Percentiles rank a stretch among this genome's conserved stretches.
Evolutionary conservation across 2,888 invertebrate species (phyloP).

Genomic region (Drosophila mulleri): DNA sequence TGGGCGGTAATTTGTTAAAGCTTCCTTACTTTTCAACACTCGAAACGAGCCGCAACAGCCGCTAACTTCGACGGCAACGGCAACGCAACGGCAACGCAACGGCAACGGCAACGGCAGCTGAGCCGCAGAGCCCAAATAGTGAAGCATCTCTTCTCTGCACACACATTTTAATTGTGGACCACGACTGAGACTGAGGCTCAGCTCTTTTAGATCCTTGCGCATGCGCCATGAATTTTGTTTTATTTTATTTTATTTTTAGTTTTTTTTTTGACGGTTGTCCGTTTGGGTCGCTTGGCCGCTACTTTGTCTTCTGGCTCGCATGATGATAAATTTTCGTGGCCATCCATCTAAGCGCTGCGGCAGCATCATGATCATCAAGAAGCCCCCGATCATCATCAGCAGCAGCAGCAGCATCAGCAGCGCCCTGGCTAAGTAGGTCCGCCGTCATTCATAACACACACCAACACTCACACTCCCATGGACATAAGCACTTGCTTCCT

Average conservation of each 20-base stretch:
- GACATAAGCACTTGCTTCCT: slow-evolving; percentile 76
- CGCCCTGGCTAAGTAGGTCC: slow-evolving; percentile 61
- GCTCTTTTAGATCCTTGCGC: slow-evolving; percentile 68
- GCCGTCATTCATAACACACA: slow-evolving; percentile 63
- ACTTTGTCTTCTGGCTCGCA: slow-evolving; percentile 69
- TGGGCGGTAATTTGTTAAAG: slow-evolving; percentile 84
- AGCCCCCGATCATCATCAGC: slow-evolving; percentile 29
- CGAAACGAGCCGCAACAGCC: slow-evolving; percentile 43
- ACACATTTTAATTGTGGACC: slow-evolving; percentile 65
- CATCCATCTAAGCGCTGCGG: slow-evolving; percentile 65
- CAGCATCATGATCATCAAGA: slow-evolving; percentile 31
- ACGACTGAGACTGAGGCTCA: slow-evolving; percentile 42
- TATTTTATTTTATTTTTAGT: not conserved
- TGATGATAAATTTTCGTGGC: slow-evolving; percentile 68
- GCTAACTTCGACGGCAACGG: not conserved
- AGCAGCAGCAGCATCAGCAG: slow-evolving; percentile 44
- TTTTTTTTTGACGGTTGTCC: not conserved
- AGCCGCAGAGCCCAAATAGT: slow-evolving; percentile 22
- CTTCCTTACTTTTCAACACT: slow-evolving; percentile 85
- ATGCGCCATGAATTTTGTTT: slow-evolving; percentile 44
- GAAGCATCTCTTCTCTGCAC: slow-evolving; percentile 23
- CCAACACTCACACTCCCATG: slow-evolving; percentile 29
- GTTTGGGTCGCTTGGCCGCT: slow-evolving; percentile 36
- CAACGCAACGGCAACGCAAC: slow-evolving; percentile 16
- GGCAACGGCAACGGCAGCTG: not conserved